Evolutionary conservation across 1,140 invertebrate species (phyloP).

Genomic region (Formica selysi): DNA sequence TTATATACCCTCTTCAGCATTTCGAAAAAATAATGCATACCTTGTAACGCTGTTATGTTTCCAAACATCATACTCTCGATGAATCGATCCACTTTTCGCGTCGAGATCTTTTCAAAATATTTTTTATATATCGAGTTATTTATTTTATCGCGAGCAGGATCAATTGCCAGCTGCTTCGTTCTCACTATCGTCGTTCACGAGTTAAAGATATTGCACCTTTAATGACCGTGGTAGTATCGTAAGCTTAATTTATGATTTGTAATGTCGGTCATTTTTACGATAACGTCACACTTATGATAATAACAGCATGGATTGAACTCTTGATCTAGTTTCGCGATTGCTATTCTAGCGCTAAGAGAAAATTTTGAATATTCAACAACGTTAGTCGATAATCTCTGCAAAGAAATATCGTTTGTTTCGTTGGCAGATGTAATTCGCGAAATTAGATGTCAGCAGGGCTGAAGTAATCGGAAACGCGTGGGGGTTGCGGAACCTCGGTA

Average conservation of each 20-base stretch:
- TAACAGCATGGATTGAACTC: not conserved
- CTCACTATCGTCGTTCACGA: not conserved
- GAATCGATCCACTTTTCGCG: not conserved
- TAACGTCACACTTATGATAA: not conserved
- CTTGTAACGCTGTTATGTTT: not conserved
- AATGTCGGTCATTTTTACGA: not conserved
- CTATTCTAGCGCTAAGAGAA: not conserved
- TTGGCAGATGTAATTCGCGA: conserved; percentile 21
- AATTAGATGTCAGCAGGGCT: not conserved
- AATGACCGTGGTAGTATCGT: not conserved
- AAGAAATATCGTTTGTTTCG: not conserved
- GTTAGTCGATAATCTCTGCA: not conserved
- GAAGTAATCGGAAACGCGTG: not conserved
- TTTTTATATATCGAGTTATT: not conserved
- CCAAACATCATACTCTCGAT: not conserved
- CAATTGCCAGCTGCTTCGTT: not conserved
- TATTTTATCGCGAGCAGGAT: conserved; percentile 3
- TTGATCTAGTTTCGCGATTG: not conserved
- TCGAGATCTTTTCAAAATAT: conserved; percentile 7
- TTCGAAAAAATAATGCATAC: conserved; percentile 6
- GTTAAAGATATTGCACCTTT: conserved; percentile 29
- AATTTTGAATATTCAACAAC: conserved; percentile 1
- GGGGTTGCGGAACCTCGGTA: not conserved
- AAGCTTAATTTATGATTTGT: conserved; percentile 37
- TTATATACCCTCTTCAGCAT: not conserved